Conservation (phyloP, 2,113 vertebrate species). For the Rattus rattus region DNA sequence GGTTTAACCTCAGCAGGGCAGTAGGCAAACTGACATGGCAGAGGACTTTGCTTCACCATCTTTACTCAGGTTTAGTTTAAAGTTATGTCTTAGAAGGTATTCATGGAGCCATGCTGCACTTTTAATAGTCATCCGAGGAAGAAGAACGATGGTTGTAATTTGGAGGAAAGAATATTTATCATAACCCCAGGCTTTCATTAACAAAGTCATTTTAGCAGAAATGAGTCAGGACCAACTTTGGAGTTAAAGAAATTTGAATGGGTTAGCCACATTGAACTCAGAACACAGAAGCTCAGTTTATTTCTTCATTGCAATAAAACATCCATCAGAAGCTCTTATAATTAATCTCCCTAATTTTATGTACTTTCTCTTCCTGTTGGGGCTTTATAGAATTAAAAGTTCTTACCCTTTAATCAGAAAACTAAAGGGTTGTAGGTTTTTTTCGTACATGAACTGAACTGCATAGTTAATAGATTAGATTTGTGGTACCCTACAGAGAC, state of each 20-base stretch:
- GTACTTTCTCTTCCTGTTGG: neutral
- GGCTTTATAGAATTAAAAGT: neutral
- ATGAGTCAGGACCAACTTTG: neutral
- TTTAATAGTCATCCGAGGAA: neutral
- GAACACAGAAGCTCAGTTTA: neutral
- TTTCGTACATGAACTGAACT: accelerated
- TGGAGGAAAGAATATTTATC: neutral
- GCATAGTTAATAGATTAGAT: neutral
- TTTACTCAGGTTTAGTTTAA: neutral
- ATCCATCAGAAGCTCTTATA: neutral
- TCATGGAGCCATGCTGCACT: neutral
- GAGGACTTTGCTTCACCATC: neutral
- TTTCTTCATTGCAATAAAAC: neutral
- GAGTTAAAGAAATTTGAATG: neutral
- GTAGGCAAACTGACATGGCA: neutral
- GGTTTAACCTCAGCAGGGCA: neutral
- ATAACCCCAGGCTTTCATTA: neutral
- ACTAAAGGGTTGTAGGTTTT: neutral
- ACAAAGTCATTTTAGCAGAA: neutral
- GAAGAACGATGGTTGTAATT: neutral
- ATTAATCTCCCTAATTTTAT: neutral
- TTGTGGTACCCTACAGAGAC: neutral
- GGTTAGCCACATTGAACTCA: neutral
- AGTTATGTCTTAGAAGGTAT: neutral
- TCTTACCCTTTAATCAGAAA: neutral